Base-by-base conservation (phyloP, 37 sponge, comb jelly and placozoan species). In the Halichondria panicea region DNA sequence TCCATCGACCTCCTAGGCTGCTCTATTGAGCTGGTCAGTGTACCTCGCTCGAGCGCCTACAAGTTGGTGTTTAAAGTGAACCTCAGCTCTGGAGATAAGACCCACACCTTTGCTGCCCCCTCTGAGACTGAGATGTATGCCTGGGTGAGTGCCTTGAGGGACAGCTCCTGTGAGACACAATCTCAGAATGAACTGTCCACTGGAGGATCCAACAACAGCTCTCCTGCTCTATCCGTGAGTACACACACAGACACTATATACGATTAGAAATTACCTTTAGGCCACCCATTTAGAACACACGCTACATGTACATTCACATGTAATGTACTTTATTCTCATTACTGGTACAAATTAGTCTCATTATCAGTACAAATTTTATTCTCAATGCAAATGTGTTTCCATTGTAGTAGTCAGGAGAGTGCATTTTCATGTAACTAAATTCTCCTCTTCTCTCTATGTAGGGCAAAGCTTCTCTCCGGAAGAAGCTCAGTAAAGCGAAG, bases 51-150 rank as follows among this genome's bases (percentile, higher is more conserved):
- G 37, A 34, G 27, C 18, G 46, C 7, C 7, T n/a, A 72, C 32
- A 43, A 45, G 15, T 85, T 40, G 36, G 19, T 38, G 46, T 85
- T 85, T 53, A 70, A 60, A 28, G 36, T 85, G 21, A 31, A 44
- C 39, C 58, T 58, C 53, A 12, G 43, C 41, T 15, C 55, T 18
- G 55, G 41, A 3, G 70, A 71, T 0, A 79, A 79, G 40, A 43
- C 65, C 21, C 87, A 87, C 63, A 79, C 66, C 15, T 87, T 87
- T 80, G 74, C 71, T 35, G 76, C 81, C 12, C 55, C 53, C 0
- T 58, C 50, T 38, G 81, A 80, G 19, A 41, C 42, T 18, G 81
- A 80, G n/a, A 63, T 87, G 81, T 64, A 59, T 57, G 31, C 52
- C 32, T 87, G 87, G 87, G 31, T 76, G 27, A 70, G 43, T 33